These are phyloP conservation scores for Thyatira batis DNA, from an alignment of 2,888 invertebrate species.

Conservation along the genomic window DNA sequence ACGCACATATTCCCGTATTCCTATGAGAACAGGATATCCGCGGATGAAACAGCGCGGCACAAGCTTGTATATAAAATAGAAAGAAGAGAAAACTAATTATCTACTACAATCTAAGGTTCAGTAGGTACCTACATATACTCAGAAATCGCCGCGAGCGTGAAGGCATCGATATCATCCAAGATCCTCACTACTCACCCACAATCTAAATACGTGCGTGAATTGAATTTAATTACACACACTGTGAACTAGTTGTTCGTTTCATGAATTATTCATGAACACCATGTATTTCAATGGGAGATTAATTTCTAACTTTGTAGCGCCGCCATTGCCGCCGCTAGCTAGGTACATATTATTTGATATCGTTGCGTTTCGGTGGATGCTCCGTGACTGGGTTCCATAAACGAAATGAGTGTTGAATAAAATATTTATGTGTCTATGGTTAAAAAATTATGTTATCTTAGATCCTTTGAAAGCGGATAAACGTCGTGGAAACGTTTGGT, in stretches of 20 bases:
- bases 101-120: too few species aligned
- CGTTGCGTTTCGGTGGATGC: background rate
- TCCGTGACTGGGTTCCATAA: background rate
- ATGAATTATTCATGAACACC: conserved; percentile 30
- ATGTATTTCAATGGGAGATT: conserved; percentile 4
- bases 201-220: conserved; percentile 19
- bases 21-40: too few species aligned
- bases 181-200: conserved; percentile 11
- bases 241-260: conserved; percentile 21
- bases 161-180: background rate
- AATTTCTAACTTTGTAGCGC: conserved; percentile 1
- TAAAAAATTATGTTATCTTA: background rate
- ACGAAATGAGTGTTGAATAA: background rate
- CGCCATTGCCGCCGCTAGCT: background rate
- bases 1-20: too few species aligned
- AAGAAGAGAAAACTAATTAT: too few species aligned
- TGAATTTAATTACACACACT: conserved; percentile 20
- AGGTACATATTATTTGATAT: background rate
- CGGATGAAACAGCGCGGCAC: too few species aligned
- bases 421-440: background rate
- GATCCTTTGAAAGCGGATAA: too few species aligned
- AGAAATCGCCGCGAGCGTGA: too few species aligned
- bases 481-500: too few species aligned
- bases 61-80: too few species aligned
- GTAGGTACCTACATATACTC: too few species aligned